Evolutionary conservation across 2,888 invertebrate species (phyloP).

Genomic region (Dascillus cervinus): DNA sequence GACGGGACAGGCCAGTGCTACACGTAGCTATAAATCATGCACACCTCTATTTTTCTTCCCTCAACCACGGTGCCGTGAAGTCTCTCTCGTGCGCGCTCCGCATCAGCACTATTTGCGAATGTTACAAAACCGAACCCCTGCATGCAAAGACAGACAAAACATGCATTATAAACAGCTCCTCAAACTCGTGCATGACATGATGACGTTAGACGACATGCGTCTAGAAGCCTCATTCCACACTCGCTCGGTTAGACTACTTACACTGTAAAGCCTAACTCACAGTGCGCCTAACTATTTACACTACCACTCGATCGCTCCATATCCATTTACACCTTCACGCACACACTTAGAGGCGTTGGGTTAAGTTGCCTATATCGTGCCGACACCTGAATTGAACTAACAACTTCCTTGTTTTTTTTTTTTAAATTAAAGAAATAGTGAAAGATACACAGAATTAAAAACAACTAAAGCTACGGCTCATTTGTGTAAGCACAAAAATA

Average conservation of each 20-base stretch:
- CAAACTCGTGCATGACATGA: conserved; percentile 65
- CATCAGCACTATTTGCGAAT: conserved; percentile 99
- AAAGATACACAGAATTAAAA: too few relatives aligned
- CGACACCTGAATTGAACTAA: too few relatives aligned
- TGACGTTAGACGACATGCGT: conserved; percentile 47
- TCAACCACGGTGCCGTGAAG: conserved; percentile 99
- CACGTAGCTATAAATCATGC: conserved; percentile 72
- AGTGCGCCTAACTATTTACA: conserved; percentile 36
- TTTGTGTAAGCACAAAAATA: too few relatives aligned
- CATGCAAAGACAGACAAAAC: conserved; percentile 93
- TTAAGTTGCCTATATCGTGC: too few relatives aligned
- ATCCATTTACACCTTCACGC: conserved; percentile 31
- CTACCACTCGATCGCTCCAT: conserved; percentile 33
- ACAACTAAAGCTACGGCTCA: too few relatives aligned
- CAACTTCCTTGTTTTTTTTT: too few relatives aligned
- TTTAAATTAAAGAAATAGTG: too few relatives aligned
- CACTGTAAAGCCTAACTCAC: conserved; percentile 30
- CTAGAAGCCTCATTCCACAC: conserved; percentile 41
- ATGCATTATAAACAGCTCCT: conserved; percentile 81
- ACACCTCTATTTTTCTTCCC: conserved; percentile 99
- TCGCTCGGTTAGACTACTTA: conserved; percentile 38
- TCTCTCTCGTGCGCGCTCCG: conserved; percentile 99
- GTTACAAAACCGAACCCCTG: conserved; percentile 99
- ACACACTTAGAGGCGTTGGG: conserved; percentile 18
- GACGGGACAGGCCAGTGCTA: conserved; percentile 50